A percentile compares a stretch with the other conserved stretches of the same genome.
phyloP scores from a whole-genome alignment of 2,888 invertebrate genomes.

The Perizoma affinitatum region DNA sequence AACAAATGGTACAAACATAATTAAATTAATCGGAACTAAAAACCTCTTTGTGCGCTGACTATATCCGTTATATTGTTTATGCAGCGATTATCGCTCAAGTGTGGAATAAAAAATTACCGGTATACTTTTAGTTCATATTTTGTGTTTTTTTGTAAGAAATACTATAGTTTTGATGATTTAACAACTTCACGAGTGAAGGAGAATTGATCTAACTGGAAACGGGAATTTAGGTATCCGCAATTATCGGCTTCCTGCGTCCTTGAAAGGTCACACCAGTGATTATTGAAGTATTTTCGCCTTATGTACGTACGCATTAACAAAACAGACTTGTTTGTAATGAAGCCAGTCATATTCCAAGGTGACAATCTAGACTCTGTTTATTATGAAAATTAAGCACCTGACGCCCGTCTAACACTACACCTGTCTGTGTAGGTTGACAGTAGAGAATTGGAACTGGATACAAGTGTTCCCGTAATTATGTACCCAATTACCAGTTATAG shows the following conservation, averaged over 20 bases:
- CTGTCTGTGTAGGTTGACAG: conserved; percentile 10
- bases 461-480: too few species aligned
- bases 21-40: not conserved
- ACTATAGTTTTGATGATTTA: not conserved
- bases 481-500: too few species aligned
- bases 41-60: conserved; percentile 13
- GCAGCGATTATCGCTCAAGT: conserved; percentile 13
- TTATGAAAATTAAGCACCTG: conserved; percentile 29
- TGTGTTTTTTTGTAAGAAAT: not conserved
- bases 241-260: not conserved
- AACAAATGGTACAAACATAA: too few species aligned
- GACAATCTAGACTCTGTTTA: conserved; percentile 29
- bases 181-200: too few species aligned
- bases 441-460: not conserved
- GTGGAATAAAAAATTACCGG: conserved; percentile 5
- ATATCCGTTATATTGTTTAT: conserved; percentile 23
- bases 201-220: too few species aligned
- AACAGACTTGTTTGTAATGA: conserved; percentile 29
- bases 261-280: conserved; percentile 3
- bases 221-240: too few species aligned
- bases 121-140: not conserved
- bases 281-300: conserved; percentile 1
- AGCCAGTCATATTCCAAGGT: conserved; percentile 42
- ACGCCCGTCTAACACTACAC: conserved; percentile 11
- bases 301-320: conserved; percentile 5